A percentile compares a stretch with the other conserved stretches of the same genome.
Evolutionary conservation across 2,797 vertebrate genomes (phyloP).

Genomic region (Heliangelus exortis): DNA sequence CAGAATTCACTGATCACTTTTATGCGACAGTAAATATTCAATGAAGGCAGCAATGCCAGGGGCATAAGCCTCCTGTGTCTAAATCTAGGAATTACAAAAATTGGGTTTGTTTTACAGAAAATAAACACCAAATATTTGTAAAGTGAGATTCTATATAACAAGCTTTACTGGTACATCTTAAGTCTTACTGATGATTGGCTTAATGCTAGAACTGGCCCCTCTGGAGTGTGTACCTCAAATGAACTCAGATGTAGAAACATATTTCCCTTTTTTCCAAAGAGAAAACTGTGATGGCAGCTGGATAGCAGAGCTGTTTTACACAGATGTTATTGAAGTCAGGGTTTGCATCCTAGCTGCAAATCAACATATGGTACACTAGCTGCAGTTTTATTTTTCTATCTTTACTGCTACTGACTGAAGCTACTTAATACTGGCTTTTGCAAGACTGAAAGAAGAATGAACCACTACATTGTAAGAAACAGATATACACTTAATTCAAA

Average conservation of each 20-base stretch:
- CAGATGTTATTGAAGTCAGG: conserved; percentile 61
- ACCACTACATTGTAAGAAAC: not conserved
- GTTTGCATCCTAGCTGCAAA: conserved; percentile 34
- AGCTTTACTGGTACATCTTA: not conserved
- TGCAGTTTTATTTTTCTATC: conserved; percentile 36
- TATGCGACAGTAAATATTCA: not conserved
- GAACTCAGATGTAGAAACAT: not conserved
- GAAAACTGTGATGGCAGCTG: conserved; percentile 51
- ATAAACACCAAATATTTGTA: not conserved
- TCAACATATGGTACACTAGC: conserved; percentile 20
- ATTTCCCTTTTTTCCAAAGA: not conserved
- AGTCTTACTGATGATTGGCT: not conserved
- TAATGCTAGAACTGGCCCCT: not conserved
- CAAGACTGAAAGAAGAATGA: conserved; percentile 1
- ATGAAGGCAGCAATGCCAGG: not conserved
- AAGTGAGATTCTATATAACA: not conserved
- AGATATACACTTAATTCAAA: not conserved
- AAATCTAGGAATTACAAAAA: conserved; percentile 16
- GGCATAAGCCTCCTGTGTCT: not conserved
- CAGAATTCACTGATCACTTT: not conserved
- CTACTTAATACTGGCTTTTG: not conserved
- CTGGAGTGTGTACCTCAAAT: not conserved
- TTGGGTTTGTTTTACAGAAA: conserved; percentile 3
- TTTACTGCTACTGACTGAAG: conserved; percentile 21
- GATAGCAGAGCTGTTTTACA: conserved; percentile 40